Percentiles rank a stretch among this genome's conserved stretches.
phyloP scores from a whole-genome alignment of 2,797 vertebrate species.

The Lateolabrax maculatus region DNA sequence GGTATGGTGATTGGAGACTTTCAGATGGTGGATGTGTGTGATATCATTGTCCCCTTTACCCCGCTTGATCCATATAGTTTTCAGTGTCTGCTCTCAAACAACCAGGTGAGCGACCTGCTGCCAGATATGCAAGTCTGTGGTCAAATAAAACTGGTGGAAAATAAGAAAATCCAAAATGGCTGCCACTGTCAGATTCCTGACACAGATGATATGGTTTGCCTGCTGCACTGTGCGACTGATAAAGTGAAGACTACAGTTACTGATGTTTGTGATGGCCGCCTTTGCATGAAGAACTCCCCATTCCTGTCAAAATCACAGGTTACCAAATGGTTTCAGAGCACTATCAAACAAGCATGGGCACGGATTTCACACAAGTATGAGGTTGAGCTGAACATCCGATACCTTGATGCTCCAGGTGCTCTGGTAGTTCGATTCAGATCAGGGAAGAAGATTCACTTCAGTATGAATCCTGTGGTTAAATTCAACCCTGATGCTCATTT shows the following conservation, averaged over 20 bases:
- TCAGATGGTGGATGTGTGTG: conserved; percentile 84
- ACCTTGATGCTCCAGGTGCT: conserved; percentile 84
- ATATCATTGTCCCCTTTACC: conserved; percentile 88
- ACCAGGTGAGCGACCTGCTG: conserved; percentile 64
- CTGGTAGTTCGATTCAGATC: conserved; percentile 91
- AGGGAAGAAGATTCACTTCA: conserved; percentile 88
- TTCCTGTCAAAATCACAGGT: conserved; percentile 89
- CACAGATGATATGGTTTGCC: conserved; percentile 89
- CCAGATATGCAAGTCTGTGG: conserved; percentile 84
- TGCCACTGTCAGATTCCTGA: conserved; percentile 90
- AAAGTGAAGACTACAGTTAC: conserved; percentile 12
- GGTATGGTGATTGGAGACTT: conserved; percentile 90
- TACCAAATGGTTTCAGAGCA: conserved; percentile 91
- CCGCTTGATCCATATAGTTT: conserved; percentile 88
- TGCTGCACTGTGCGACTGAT: conserved; percentile 85
- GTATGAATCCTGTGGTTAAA: conserved; percentile 90
- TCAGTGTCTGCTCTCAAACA: conserved; percentile 81
- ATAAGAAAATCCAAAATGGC: conserved; percentile 65
- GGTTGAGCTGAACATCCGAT: conserved; percentile 89
- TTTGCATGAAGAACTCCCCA: conserved; percentile 85
- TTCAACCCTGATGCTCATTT: conserved; percentile 88
- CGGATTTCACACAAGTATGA: conserved; percentile 94
- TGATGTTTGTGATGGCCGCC: conserved; percentile 71
- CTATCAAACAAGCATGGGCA: conserved; percentile 90
- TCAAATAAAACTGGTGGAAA: conserved; percentile 87